Evolutionary conservation across 2,888 invertebrate species (phyloP), one percentile per base, ranked within the genome.

Genomic region (Ametastegia equiseti): DNA sequence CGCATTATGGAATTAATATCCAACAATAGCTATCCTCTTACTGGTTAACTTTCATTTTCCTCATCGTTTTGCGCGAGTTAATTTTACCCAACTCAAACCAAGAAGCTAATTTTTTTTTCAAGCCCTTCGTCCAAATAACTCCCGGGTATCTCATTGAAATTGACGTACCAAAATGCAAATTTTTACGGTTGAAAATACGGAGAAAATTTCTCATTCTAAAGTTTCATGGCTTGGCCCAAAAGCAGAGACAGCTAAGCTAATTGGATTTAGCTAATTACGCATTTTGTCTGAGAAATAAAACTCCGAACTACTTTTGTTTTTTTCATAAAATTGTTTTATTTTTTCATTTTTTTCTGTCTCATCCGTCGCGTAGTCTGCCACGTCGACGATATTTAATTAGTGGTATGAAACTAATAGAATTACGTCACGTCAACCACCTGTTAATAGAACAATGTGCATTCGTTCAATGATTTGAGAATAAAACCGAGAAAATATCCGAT

Each of bases 151-250:
- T n/a, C n/a, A 47, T 71, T 45, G 30, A 45, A 71, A 71, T 71
- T 30, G 36, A 71, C 71, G 30, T 30, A 71, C 47, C 47, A 23
- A 30, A 47, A 71, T 71, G 47, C 30, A 19, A 71, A 71, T 71
- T 30, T 71, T n/a, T 19, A 39, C 71, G 27, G 27, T 47, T 71
- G 27, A 71, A 45, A 71, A 71, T 71, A 71, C 71, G 45, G n/a
- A n/a, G 47, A 36, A 65, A 30, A 71, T 30, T 71, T 27, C 27
- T 9, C 39, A 19, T 42, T 1, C 39, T 39, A 67, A 60, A 47
- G 67, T 67, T 67, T 42, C 39, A 67, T 39, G 23, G 23, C 11
- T 42, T 11, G 9, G n/a, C 19, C 23, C 50, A 36, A 19, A 67
- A 45, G 23, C 30, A 19, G 47, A 47, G 6, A 23, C 47, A 33